Evolutionary conservation across 2,888 invertebrate genomes (phyloP).

Genomic region (Lasioglossum vierecki): DNA sequence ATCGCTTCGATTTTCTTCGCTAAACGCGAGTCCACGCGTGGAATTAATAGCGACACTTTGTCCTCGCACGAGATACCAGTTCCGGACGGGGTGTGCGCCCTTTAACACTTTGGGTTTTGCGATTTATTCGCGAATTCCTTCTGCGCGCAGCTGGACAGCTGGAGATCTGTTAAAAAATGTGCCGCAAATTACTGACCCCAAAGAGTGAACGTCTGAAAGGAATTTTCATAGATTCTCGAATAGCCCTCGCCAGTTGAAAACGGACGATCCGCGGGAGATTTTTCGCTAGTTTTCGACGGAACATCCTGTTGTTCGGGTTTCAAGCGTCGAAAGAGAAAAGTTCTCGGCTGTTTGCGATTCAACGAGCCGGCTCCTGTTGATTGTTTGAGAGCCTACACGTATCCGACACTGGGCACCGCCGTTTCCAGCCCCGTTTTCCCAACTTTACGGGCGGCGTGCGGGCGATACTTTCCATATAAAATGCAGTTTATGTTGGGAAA

Average conservation of each 20-base stretch:
- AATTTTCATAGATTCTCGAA: background rate
- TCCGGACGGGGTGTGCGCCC: background rate
- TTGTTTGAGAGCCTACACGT: constrained; percentile 31
- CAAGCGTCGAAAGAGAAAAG: background rate
- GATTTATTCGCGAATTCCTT: background rate
- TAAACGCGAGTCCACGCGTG: constrained; percentile 10
- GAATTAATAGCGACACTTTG: constrained; percentile 9
- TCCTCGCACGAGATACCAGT: background rate
- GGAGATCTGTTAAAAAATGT: too few species aligned
- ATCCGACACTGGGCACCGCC: background rate
- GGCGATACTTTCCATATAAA: constrained; percentile 18
- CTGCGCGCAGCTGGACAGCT: too few species aligned
- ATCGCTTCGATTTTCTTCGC: constrained; percentile 41
- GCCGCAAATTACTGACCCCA: too few species aligned
- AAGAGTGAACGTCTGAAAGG: too few species aligned
- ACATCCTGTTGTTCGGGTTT: background rate
- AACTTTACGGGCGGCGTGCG: background rate
- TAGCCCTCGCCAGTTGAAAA: background rate
- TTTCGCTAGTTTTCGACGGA: background rate
- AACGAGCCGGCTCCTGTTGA: constrained; percentile 14
- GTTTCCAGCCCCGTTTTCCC: constrained; percentile 5
- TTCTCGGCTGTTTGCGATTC: background rate
- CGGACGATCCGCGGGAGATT: background rate
- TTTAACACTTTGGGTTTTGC: background rate
- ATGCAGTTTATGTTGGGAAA: constrained; percentile 15